Conservation (phyloP, 2,797 vertebrate genomes). For the Bovichtus variegatus region DNA sequence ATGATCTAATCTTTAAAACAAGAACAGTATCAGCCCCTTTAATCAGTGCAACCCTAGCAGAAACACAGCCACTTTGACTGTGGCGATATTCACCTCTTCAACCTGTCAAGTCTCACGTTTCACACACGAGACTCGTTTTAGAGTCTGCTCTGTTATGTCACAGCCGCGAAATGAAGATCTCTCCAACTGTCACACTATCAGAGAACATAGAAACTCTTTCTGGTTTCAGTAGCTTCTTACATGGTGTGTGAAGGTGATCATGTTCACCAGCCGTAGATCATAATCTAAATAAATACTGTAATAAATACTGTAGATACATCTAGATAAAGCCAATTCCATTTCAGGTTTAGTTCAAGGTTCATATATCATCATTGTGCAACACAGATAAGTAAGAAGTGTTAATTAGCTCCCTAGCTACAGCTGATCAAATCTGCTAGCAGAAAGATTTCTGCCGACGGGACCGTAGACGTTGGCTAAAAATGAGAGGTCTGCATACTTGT, state of each 20-base stretch:
- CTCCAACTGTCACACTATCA: constrained; percentile 11
- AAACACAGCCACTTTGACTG: constrained; percentile 3
- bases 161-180: constrained; percentile 32
- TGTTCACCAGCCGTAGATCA: not conserved
- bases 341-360: no score
- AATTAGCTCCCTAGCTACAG: not conserved
- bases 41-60: not conserved
- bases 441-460: no score
- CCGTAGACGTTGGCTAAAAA: not conserved
- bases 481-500: not conserved
- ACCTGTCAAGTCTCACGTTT: constrained; percentile 22
- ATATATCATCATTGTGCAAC: no score
- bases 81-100: constrained; percentile 7
- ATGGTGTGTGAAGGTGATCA: not conserved
- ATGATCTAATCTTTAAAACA: constrained; percentile 19
- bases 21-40: not conserved
- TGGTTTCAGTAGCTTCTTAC: constrained; percentile 4
- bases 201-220: constrained; percentile 2
- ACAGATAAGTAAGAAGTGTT: no score
- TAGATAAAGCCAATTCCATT: no score
- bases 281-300: not conserved
- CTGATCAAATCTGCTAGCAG: not conserved
- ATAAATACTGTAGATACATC: no score
- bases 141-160: constrained; percentile 31
- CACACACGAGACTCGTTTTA: constrained; percentile 8